phyloP scores from a whole-genome alignment of 2,888 invertebrate genomes.

The Cenopis cana region DNA sequence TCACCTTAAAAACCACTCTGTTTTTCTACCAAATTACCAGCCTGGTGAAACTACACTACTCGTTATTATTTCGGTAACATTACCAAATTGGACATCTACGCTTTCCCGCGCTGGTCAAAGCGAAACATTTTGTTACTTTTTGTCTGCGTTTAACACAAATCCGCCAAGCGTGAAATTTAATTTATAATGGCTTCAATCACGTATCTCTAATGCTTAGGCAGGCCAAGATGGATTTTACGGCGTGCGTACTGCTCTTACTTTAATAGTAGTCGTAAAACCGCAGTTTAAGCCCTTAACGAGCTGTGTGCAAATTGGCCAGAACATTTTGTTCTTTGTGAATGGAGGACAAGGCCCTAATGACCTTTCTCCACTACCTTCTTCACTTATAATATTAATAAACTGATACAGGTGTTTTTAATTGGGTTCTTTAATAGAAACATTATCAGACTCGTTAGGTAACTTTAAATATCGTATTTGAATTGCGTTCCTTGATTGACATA shows the following conservation, averaged over 20 bases:
- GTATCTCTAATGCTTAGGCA: conserved; percentile 55
- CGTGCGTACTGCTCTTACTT: conserved; percentile 41
- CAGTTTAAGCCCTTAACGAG: conserved; percentile 42
- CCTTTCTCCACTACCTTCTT: conserved; percentile 22
- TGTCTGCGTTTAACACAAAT: conserved; percentile 64
- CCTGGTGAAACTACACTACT: background rate
- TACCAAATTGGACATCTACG: conserved; percentile 23
- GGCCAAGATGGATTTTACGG: conserved; percentile 46
- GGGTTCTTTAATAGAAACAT: no score
- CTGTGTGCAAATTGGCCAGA: conserved; percentile 26
- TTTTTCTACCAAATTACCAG: background rate
- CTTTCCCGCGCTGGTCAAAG: conserved; percentile 30
- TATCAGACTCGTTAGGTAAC: no score
- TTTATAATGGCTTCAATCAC: conserved; percentile 71
- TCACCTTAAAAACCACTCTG: background rate
- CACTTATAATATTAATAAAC: no score
- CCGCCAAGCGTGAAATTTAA: conserved; percentile 74
- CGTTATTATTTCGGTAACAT: conserved; percentile 2
- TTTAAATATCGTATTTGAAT: no score
- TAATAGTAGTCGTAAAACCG: conserved; percentile 42
- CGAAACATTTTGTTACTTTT: conserved; percentile 53
- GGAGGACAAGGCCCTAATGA: conserved; percentile 32
- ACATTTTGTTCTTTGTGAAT: conserved; percentile 33
- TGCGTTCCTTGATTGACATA: no score
- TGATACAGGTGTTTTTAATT: no score